Percentiles rank a stretch among this genome's conserved stretches.
phyloP scores from a whole-genome alignment of 2,113 vertebrate genomes.

The Gallinago paraguaiae region DNA sequence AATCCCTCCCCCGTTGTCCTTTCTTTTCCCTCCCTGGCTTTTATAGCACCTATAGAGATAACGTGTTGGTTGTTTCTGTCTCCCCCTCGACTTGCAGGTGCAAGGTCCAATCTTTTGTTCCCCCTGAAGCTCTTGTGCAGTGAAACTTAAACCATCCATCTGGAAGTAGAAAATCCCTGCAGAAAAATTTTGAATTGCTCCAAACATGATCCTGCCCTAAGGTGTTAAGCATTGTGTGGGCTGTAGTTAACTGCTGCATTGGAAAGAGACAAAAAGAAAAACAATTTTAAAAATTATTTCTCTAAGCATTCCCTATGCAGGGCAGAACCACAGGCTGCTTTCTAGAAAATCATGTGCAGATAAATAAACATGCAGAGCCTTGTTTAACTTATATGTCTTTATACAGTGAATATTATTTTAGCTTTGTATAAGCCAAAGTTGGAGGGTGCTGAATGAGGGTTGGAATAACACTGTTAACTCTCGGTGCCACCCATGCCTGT shows the following conservation, averaged over 20 bases:
- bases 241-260: background rate
- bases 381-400: background rate
- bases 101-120: background rate
- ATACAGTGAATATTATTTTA: background rate
- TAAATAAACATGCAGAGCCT: background rate
- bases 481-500: rapidly evolving
- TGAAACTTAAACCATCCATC: constrained; percentile 23
- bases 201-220: background rate
- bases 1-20: background rate
- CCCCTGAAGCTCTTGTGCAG: background rate
- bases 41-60: background rate
- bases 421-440: background rate
- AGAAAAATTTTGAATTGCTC: constrained; percentile 38
- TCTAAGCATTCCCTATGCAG: background rate
- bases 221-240: background rate
- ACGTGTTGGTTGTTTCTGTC: background rate
- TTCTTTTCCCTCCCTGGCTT: background rate
- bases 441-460: background rate
- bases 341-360: background rate
- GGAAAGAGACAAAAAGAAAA: background rate
- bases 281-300: background rate
- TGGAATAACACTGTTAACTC: background rate
- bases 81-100: background rate
- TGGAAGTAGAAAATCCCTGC: constrained; percentile 32
- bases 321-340: background rate